These are phyloP conservation scores for Tenualosa ilisha DNA, from an alignment of 2,797 vertebrate genomes.

Conservation along the genomic window DNA sequence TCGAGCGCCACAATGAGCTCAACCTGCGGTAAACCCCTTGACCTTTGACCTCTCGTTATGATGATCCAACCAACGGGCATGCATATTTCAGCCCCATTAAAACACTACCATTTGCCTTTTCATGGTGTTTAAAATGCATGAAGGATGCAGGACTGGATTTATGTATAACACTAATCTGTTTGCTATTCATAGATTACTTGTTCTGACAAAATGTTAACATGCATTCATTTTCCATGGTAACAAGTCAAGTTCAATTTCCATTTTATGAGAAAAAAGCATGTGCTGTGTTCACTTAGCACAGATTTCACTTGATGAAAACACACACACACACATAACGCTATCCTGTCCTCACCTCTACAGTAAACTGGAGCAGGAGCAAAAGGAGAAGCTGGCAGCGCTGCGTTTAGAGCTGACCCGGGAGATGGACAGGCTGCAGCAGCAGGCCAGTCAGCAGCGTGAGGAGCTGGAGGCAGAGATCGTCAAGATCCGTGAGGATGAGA, in stretches of 20 bases:
- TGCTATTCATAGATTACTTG: neutral
- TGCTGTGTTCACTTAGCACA: neutral
- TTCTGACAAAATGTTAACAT: neutral
- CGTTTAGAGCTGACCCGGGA: conserved; percentile 83
- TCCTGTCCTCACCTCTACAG: conserved; percentile 60
- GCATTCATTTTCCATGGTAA: neutral
- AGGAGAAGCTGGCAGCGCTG: conserved; percentile 76
- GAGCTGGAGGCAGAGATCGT: conserved; percentile 85
- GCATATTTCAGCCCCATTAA: neutral
- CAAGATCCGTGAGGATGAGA: conserved; percentile 85
- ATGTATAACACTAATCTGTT: neutral
- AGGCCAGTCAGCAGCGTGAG: conserved; percentile 80
- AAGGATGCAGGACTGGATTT: neutral
- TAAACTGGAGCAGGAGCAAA: conserved; percentile 92
- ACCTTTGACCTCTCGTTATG: neutral
- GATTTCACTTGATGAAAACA: neutral
- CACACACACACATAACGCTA: neutral
- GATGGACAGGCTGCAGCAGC: conserved; percentile 87
- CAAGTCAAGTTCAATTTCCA: neutral
- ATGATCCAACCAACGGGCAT: neutral
- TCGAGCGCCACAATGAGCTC: conserved; percentile 86
- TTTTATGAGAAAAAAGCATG: neutral
- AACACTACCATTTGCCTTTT: neutral
- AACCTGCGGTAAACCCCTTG: conserved; percentile 64
- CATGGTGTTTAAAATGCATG: conserved; percentile 3